Base-by-base conservation (phyloP, 2,888 invertebrate genomes). In the Catocala nupta region DNA sequence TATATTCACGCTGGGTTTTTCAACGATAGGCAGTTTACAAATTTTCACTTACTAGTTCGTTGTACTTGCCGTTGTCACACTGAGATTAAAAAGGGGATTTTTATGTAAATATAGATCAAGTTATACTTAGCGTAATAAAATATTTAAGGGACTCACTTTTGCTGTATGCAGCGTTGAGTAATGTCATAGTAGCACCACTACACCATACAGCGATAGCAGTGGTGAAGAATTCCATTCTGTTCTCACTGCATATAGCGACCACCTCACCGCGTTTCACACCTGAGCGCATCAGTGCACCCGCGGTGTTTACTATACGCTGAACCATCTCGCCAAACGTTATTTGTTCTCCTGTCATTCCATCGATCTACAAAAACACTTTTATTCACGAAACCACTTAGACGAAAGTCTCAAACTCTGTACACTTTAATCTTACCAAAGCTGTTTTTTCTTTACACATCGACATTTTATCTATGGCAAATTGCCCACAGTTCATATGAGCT, bases 211-310 rank as follows among this genome's bases (percentile, higher is more conserved):
- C 77, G 9, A 88, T 64, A 0, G 75, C 53, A 5, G 84, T 74
- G 9, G 84, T 72, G 49, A 90, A 58, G 47, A 81, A 82, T 70
- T 90, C 90, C 13, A 75, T 81, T 71, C 87, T 80, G 62, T 89
- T 90, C 65, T 90, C 90, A 63, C 88, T 88, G 64, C 84, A 86
- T 52, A 90, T 73, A 1, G 81, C 89, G 10, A 90, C 82, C 5
- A 86, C 82, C 42, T 89, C 90, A 12, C 85, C 87, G 63, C 63
- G 67, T 60, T 77, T 76, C 43, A 90, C 72, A 8, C 89, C 88
- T 6, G 83, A 67, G 42, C 77, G 72, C 9, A 70, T 68, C 5
- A 90, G 72, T 3, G 83, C 78, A 5, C 81, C 65, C 5, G 88
- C 81, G 3, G 81, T 74, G 43, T 85, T 88, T 11, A 87, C 79